Base-by-base conservation (phyloP, 2,888 invertebrate species). In the Thelaira solivaga region DNA sequence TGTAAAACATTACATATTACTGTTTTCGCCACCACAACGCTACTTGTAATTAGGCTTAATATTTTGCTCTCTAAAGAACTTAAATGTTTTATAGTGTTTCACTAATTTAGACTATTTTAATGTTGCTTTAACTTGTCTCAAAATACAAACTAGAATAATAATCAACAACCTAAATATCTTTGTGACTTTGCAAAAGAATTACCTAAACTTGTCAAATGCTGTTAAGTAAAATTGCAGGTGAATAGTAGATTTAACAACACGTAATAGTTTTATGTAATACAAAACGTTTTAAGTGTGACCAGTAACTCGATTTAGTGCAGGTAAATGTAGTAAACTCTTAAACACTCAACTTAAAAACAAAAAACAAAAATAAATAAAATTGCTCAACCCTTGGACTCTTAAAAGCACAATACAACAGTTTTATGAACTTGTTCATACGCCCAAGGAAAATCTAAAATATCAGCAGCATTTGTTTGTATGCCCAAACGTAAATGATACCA, bases 391-490 rank as follows among this genome's bases (percentile, higher is more conserved):
- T 36, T 16, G 18, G 7, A 24, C 53, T 26, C 18, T 36, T 51
- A 43, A 29, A 34, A 36, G 36, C 13, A 53, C 53, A 34, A 36
- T 49, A 45, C 41, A 59, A 69, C 39, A 47, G 49, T 59, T 49
- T 69, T 41, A 49, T 29, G 39, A 49, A 61, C n/a, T 31, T 41
- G 43, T 24, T 61, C 26, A 51, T 20, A 71, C 43, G 24, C 39
- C 61, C 43, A 51, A 29, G 45, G n/a, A 47, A 47, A 72, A 64
- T 64, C n/a, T 10, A 39, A 72, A 64, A 55, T 72, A 62, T 72
- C 72, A 39, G 26, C 24, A 41, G 47, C 29, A 64, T 47, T 55
- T 47, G 1, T 55, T 13, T n/a, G 20, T 18, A 16, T 13, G 20
- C 36, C 36, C 16, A 2, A 22, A 24, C 24, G 13, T 22, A 24